phyloP scores from a whole-genome alignment of 2,888 invertebrate species.

The Mesorhabditis spiculigera region DNA sequence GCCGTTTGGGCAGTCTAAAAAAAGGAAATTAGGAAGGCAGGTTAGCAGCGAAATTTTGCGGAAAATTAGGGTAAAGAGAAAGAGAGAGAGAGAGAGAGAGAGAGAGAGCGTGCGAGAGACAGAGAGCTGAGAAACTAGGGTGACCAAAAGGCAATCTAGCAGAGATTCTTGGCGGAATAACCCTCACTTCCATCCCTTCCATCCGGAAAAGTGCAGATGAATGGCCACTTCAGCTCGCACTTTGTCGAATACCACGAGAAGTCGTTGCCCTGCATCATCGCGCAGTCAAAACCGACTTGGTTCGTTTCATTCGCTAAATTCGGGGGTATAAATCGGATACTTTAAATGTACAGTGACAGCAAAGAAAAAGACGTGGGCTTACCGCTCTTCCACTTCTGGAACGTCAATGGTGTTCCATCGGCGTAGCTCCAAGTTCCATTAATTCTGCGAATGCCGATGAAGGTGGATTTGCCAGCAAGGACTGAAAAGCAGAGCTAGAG shows the following conservation, averaged over 20 bases:
- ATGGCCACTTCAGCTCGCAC: not conserved
- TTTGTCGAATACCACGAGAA: not conserved
- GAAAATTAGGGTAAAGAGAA: too few species aligned
- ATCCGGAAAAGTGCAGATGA: not conserved
- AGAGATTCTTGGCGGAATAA: not conserved
- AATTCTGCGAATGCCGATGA: not conserved
- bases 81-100: too few species aligned
- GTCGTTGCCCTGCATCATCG: not conserved
- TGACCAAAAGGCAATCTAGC: not conserved
- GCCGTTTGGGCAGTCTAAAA: too few species aligned
- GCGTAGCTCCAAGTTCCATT: constrained; percentile 2
- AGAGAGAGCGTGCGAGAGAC: too few species aligned
- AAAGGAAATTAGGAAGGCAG: too few species aligned
- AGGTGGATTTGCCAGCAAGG: not conserved
- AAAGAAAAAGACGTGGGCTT: not conserved
- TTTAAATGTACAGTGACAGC: not conserved
- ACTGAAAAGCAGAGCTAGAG: not conserved
- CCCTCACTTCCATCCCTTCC: not conserved
- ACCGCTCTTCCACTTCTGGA: not conserved
- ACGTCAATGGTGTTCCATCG: not conserved
- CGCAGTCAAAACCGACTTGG: not conserved
- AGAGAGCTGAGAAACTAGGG: too few species aligned
- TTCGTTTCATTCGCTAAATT: not conserved
- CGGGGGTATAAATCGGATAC: not conserved
- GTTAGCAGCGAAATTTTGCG: too few species aligned